A percentile compares a stretch with the other conserved stretches of the same genome.
These are phyloP conservation scores for Dicrurus megarhynchus DNA, from an alignment of 2,113 vertebrate species.

Conservation along the genomic window DNA sequence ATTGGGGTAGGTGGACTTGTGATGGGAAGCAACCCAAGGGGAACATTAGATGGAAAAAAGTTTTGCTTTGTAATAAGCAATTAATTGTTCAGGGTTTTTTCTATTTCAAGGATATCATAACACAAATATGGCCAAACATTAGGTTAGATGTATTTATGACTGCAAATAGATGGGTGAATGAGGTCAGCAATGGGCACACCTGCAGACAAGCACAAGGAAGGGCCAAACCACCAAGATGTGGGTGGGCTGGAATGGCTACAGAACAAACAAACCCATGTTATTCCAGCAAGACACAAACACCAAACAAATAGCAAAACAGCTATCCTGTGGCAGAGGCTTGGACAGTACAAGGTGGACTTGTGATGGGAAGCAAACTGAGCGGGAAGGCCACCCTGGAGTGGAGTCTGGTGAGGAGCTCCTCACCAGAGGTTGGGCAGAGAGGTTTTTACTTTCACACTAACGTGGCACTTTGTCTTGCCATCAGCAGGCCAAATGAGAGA, in stretches of 20 bases:
- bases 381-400: background rate
- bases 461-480: accelerated
- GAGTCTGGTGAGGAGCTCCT: background rate
- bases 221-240: constrained; percentile 68
- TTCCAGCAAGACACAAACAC: constrained; percentile 46
- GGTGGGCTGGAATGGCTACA: constrained; percentile 61
- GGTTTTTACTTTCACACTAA: background rate
- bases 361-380: background rate
- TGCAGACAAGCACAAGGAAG: constrained; percentile 61
- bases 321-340: background rate
- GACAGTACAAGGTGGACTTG: too few species aligned
- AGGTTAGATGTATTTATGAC: constrained; percentile 50
- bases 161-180: constrained; percentile 51
- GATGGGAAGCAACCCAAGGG: background rate
- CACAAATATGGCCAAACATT: constrained; percentile 21
- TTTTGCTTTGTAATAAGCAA: background rate
- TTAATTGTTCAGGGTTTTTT: background rate
- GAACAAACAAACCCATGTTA: constrained; percentile 47
- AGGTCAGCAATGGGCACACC: constrained; percentile 69
- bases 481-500: background rate
- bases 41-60: background rate
- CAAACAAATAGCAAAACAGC: constrained; percentile 41
- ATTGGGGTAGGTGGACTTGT: background rate
- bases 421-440: background rate
- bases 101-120: background rate